Evolutionary conservation across 37 sponge, comb jelly and placozoan species (phyloP).

Genomic region (Oopsacas minuta): DNA sequence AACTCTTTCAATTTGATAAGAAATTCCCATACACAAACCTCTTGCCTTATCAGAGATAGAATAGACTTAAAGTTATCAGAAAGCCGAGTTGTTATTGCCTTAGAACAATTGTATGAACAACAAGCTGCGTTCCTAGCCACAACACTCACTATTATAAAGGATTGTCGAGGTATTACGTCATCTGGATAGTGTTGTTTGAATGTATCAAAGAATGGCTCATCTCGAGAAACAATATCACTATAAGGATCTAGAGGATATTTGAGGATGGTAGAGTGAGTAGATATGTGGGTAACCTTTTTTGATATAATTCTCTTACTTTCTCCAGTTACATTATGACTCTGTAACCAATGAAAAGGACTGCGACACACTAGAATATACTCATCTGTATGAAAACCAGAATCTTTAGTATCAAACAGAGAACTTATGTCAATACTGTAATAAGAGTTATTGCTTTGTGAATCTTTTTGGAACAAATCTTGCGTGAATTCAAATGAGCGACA

Average conservation of each 20-base stretch:
- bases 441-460: neutral
- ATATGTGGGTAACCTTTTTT: neutral
- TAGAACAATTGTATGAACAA: neutral
- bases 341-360: slow-evolving; percentile 8
- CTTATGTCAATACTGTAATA: neutral
- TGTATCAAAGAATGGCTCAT: slow-evolving; percentile 9
- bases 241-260: neutral
- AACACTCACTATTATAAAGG: neutral
- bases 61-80: neutral
- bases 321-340: neutral
- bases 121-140: neutral
- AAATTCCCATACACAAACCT: neutral
- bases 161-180: neutral
- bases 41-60: neutral
- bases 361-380: neutral
- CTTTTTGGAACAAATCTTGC: neutral
- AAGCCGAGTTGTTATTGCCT: neutral
- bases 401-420: neutral
- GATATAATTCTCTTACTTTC: slow-evolving; percentile 1
- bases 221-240: neutral
- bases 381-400: neutral
- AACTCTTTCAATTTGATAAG: neutral
- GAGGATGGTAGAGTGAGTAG: neutral
- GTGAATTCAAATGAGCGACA: slow-evolving; percentile 8
- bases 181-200: neutral